Evolutionary conservation across 2,888 invertebrate genomes (phyloP), one percentile per base, ranked within the genome.

Genomic region (Nymphalis polychloros): DNA sequence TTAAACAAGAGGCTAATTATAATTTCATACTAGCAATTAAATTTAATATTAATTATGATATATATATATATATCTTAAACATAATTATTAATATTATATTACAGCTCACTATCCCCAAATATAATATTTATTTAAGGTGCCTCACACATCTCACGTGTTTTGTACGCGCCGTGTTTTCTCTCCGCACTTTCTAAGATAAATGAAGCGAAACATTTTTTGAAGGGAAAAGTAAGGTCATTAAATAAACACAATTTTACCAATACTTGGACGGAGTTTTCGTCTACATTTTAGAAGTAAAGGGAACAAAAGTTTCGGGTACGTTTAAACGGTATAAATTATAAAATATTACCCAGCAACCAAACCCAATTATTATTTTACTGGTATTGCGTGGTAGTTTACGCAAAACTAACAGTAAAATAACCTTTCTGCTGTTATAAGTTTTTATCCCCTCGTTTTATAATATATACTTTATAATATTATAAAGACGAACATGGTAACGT

Each of bases 201-300:
- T 71, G 65, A 65, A 61, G 47, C 63, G 65, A 69, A 73, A 70
- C 73, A 72, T 76, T 77, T 75, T 68, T 68, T 55, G 48, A 63
- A 73, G 73, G 72, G 71, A 73, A 77, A 77, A 80, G 79, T 76
- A 76, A 75, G 78, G 76, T 81, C 83, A 83, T 85, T 84, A 84
- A 81, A 83, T 83, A 85, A 86, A 85, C 83, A 85, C 79, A 76
- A 73, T 71, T 74, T 68, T 72, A 73, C 71, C 74, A 75, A 76
- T 84, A 84, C 79, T 83, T 81, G 72, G 74, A 61, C 66, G 73
- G 81, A 82, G 75, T 81, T 81, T 74, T 65, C 73, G 67, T 67
- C 23, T 72, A 79, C 78, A 77, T 81, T 79, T 78, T 72, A 73
- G 72, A 75, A 77, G 78, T 80, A 77, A 77, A 31, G 75, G 76